Percentiles rank a stretch among this genome's conserved stretches.
phyloP scores from a whole-genome alignment of 2,797 vertebrate genomes.

The Gymnoscopelus microlampas region DNA sequence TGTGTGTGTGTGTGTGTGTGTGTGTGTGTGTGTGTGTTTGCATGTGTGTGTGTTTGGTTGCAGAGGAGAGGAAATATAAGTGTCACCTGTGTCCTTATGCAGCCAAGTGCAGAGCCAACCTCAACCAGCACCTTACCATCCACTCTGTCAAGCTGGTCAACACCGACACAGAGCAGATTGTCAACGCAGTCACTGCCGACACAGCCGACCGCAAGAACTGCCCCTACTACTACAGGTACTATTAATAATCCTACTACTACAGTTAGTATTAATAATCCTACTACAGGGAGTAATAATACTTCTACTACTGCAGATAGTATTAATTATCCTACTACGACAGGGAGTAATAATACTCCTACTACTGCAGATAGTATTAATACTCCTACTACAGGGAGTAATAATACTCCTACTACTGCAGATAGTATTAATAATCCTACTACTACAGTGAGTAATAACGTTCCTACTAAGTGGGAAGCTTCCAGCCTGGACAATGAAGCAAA shows the following conservation, averaged over 20 bases:
- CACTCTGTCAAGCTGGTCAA: constrained; percentile 99
- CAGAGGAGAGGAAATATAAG: constrained; percentile 99
- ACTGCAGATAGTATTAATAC: constrained; percentile 89
- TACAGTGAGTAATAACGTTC: constrained; percentile 69
- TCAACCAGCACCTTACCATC: constrained; percentile 98
- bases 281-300: neutral
- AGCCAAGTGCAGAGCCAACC: constrained; percentile 98
- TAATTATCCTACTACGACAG: neutral
- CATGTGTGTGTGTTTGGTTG: constrained; percentile 53
- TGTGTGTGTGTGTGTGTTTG: neutral
- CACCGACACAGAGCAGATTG: constrained; percentile 94
- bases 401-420: neutral
- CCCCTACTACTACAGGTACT: constrained; percentile 96
- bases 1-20: constrained; percentile 42
- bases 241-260: neutral
- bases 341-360: constrained; percentile 83
- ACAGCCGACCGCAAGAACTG: constrained; percentile 92
- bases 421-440: neutral
- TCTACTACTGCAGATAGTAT: neutral
- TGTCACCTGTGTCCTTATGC: constrained; percentile 99
- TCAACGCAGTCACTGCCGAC: constrained; percentile 91
- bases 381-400: neutral
- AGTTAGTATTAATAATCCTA: neutral
- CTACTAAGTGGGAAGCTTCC: constrained; percentile 77
- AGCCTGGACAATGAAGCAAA: neutral